Percentiles rank a stretch among this genome's conserved stretches.
phyloP scores from a whole-genome alignment of 2,888 invertebrate species.

The Sialis fuliginosa region DNA sequence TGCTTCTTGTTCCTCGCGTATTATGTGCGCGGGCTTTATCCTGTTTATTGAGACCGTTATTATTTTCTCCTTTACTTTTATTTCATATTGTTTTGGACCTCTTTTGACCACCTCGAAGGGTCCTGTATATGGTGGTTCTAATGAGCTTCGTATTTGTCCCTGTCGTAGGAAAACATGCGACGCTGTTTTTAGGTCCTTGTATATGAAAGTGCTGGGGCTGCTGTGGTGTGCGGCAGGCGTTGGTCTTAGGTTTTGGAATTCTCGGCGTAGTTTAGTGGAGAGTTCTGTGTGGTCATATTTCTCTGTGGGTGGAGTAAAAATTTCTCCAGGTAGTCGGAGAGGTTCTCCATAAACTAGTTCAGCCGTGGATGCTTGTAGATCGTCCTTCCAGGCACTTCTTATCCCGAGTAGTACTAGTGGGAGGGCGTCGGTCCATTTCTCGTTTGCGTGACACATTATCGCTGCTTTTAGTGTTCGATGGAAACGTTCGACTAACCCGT shows the following conservation, averaged over 20 bases:
- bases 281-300: not conserved
- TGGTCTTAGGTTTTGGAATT: not conserved
- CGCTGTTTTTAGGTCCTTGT: not conserved
- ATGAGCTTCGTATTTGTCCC: not conserved
- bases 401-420: too few relatives aligned
- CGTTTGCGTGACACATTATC: too few relatives aligned
- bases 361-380: too few relatives aligned
- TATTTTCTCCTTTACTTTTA: too few relatives aligned
- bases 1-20: not conserved
- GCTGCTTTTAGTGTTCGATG: constrained; percentile 15
- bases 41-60: not conserved
- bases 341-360: not conserved
- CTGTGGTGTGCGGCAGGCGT: not conserved
- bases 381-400: too few relatives aligned
- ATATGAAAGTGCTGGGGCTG: not conserved
- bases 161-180: not conserved
- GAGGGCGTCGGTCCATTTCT: too few relatives aligned
- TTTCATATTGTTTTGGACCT: too few relatives aligned
- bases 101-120: not conserved
- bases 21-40: not conserved
- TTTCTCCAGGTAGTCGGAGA: not conserved
- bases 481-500: constrained; percentile 15
- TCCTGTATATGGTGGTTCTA: not conserved
- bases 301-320: not conserved
- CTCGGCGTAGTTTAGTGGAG: not conserved